Evolutionary conservation across 1,140 invertebrate species (phyloP).

Genomic region (Drosophila santomea): DNA sequence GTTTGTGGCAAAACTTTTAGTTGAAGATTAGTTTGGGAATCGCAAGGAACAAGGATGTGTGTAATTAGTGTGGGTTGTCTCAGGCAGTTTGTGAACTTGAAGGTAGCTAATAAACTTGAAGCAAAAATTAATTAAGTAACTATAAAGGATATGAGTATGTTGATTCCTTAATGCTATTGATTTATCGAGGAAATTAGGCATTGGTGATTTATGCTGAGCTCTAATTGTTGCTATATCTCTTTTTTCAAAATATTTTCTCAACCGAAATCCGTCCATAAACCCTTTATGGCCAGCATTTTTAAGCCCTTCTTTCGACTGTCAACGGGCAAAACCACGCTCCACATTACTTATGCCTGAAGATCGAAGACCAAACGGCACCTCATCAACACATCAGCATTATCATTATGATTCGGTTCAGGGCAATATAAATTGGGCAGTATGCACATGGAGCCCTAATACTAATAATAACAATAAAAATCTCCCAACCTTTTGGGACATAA

Average conservation of each 20-base stretch:
- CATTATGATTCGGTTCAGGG: slow-evolving; percentile 60
- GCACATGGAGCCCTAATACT: slow-evolving; percentile 18
- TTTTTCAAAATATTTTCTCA: slow-evolving; percentile 7
- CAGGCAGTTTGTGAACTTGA: background rate
- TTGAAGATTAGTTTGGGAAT: slow-evolving; percentile 18
- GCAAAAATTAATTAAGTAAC: background rate
- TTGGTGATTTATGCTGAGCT: too few species aligned
- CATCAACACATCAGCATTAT: slow-evolving; percentile 82
- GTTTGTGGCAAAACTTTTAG: slow-evolving; percentile 46
- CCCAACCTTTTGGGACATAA: slow-evolving; percentile 50
- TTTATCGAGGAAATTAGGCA: too few species aligned
- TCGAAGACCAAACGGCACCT: slow-evolving; percentile 72
- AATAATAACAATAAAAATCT: slow-evolving; percentile 63
- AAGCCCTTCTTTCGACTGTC: slow-evolving; percentile 27
- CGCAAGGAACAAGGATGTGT: background rate
- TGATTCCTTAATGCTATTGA: too few species aligned
- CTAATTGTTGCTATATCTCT: too few species aligned
- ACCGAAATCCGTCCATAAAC: slow-evolving; percentile 35
- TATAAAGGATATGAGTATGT: too few species aligned
- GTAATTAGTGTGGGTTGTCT: slow-evolving; percentile 14
- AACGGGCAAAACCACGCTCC: slow-evolving; percentile 46
- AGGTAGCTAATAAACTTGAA: background rate
- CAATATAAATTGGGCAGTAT: slow-evolving; percentile 38
- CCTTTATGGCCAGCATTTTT: slow-evolving; percentile 23
- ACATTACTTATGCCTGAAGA: slow-evolving; percentile 40